A percentile compares a stretch with the other conserved stretches of the same genome.
These are phyloP conservation scores for Enteromius anoplus DNA, from an alignment of 2,797 vertebrate species.

Conservation along the genomic window DNA sequence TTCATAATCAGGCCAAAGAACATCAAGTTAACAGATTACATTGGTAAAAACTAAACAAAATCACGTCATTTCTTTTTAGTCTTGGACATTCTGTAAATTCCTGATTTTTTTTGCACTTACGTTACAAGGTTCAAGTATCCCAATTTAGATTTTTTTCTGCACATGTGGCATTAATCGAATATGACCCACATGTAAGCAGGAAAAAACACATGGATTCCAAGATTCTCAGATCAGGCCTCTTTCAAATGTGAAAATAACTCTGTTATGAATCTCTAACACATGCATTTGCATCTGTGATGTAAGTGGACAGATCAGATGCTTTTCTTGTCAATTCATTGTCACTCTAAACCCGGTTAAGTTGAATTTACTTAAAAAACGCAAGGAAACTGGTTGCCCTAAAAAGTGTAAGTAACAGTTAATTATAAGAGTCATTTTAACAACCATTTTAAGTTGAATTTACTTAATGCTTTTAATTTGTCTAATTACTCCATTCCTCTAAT, in stretches of 20 bases:
- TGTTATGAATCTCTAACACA: not conserved
- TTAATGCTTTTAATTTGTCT: too few species aligned
- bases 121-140: not conserved
- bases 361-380: too few species aligned
- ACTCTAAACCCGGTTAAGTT: too few species aligned
- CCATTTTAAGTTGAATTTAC: too few species aligned
- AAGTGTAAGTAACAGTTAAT: too few species aligned
- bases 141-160: not conserved
- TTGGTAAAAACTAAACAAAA: conserved; percentile 75
- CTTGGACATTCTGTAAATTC: not conserved
- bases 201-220: not conserved
- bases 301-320: not conserved
- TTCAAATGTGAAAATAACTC: not conserved
- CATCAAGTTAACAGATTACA: conserved; percentile 79
- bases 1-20: conserved; percentile 76
- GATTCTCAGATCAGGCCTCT: not conserved
- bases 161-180: not conserved
- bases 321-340: not conserved
- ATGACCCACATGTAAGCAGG: not conserved
- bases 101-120: not conserved
- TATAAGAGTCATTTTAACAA: too few species aligned
- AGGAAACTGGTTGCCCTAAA: too few species aligned
- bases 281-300: not conserved
- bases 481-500: too few species aligned
- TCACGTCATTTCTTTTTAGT: conserved; percentile 8